These are phyloP conservation scores for Spialia ferax DNA, from an alignment of 2,888 invertebrate species.

Conservation along the genomic window DNA sequence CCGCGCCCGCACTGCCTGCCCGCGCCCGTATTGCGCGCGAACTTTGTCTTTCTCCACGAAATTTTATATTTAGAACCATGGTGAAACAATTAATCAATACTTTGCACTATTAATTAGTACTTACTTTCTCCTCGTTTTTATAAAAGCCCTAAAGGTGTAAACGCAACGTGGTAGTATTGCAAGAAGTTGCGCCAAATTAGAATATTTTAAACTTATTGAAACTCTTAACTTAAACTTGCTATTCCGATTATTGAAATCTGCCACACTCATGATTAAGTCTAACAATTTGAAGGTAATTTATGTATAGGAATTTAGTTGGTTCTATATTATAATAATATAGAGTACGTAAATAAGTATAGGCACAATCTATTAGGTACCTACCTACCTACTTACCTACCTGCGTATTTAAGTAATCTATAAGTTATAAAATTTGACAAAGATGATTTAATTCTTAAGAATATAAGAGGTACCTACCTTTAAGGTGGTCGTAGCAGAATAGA, in stretches of 20 bases:
- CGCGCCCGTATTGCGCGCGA: constrained; percentile 85
- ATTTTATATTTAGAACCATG: constrained; percentile 86
- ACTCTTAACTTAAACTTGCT: constrained; percentile 17
- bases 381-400: background rate
- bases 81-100: constrained; percentile 85
- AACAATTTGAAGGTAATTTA: background rate
- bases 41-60: constrained; percentile 84
- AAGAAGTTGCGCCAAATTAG: constrained; percentile 7
- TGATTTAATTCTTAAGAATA: background rate
- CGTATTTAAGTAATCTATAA: too few species aligned
- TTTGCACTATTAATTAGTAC: constrained; percentile 82
- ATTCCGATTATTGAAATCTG: background rate
- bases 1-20: constrained; percentile 70
- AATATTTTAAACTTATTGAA: constrained; percentile 34
- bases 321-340: too few species aligned
- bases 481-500: background rate
- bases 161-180: background rate
- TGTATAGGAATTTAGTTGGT: too few species aligned
- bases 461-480: background rate
- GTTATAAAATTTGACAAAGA: background rate
- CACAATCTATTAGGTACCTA: too few species aligned
- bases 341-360: too few species aligned
- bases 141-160: background rate
- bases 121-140: constrained; percentile 66
- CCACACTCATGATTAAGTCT: background rate